Base-by-base conservation (phyloP, 1,140 invertebrate genomes). In the Euwallacea fornicatus region DNA sequence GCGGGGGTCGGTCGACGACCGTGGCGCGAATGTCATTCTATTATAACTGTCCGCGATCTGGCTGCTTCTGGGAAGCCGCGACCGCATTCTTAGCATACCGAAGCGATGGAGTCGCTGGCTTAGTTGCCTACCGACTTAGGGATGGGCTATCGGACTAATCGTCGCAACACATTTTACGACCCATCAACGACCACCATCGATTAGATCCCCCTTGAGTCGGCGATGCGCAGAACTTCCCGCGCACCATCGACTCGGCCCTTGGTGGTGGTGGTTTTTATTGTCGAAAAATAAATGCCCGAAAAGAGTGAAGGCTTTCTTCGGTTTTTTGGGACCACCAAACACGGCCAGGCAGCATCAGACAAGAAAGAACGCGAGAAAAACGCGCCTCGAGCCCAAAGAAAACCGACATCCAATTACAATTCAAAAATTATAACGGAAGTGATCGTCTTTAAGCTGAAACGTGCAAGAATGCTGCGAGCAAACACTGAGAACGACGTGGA, bases 11-110 rank as follows among this genome's bases (percentile, higher is more conserved):
- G 77, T 78, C 78, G 75, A 72, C 76, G 77, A 78, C 73, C 76
- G 73, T 69, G 74, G 55, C 66, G 66, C 73, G 74, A 76, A 79
- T 79, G 77, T 78, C 78, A 78, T 78, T 78, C 77, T 79, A 79
- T 77, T 78, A 75, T 78, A 78, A 78, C 78, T 78, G 78, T 79
- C 76, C 78, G 47, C 62, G 46, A 64, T 71, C 65, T 47, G 42
- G 61, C 60, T 41, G 61, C 42, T 16, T n/a, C 59, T 79, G 76
- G 75, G 78, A 79, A 79, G 76, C 76, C 59, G 65, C 73, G 73
- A 66, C 50, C 73, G 71, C 77, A 77, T 77, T 78, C 76, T 63
- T 67, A 13, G 50, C 62, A 44, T 42, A 8, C 41, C 33, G 42
- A 50, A 15, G 7, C 62, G 44, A 50, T 64, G 62, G 62, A 64